Conservation (phyloP, 2,113 vertebrate species). For the Myotis davidii region DNA sequence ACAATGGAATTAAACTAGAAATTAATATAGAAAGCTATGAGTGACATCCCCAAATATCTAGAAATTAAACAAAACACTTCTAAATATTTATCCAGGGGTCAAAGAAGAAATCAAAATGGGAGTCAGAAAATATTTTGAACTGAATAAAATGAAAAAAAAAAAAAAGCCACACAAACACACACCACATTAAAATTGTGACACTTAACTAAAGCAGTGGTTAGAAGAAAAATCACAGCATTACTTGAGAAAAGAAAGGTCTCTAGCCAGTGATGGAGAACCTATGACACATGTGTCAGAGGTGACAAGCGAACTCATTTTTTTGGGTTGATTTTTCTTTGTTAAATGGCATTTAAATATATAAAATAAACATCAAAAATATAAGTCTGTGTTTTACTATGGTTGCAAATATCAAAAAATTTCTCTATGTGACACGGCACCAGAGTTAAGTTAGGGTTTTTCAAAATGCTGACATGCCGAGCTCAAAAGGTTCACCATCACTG, state of each 20-base stretch:
- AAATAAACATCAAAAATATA: no score
- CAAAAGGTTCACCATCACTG: no score
- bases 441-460: no score
- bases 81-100: neutral
- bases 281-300: no score
- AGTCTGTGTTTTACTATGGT: no score
- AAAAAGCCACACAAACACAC: neutral
- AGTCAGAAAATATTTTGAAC: conserved; percentile 16
- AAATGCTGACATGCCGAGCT: no score
- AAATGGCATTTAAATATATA: no score
- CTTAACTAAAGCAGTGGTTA: neutral
- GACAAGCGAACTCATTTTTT: no score
- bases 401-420: no score
- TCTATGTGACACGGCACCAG: no score
- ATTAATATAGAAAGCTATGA: neutral
- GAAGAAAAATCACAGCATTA: neutral
- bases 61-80: neutral
- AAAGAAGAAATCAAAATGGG: conserved; percentile 12
- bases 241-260: conserved; percentile 23
- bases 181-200: neutral
- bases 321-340: no score
- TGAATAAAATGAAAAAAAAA: neutral
- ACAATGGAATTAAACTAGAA: neutral
- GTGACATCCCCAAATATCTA: neutral
- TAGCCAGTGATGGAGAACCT: no score